phyloP scores from a whole-genome alignment of 2,888 invertebrate genomes.

The Caenorhabditis doughertyi region DNA sequence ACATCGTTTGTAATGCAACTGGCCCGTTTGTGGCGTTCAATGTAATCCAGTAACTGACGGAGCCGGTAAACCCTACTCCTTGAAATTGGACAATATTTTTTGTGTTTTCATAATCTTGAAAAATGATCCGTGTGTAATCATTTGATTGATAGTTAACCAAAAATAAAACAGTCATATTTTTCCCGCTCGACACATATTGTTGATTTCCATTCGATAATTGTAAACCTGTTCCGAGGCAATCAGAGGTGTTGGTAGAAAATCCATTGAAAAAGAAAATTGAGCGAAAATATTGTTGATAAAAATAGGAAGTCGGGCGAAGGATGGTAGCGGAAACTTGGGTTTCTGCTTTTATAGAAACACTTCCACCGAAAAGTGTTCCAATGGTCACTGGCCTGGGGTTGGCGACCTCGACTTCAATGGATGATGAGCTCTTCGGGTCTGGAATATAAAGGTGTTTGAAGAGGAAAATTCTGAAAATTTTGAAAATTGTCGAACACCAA shows the following conservation, averaged over 20 bases:
- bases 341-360: not conserved
- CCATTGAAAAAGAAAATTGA: not conserved
- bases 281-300: not conserved
- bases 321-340: not conserved
- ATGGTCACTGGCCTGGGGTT: too few species aligned
- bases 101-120: not conserved
- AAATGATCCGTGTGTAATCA: not conserved
- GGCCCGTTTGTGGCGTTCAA: not conserved
- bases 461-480: too few species aligned
- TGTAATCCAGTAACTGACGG: not conserved
- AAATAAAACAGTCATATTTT: not conserved
- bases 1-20: not conserved
- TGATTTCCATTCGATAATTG: not conserved
- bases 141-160: not conserved
- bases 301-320: too few species aligned
- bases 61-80: not conserved
- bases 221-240: not conserved
- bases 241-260: not conserved
- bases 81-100: not conserved
- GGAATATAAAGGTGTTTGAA: too few species aligned
- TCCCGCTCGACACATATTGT: conserved; percentile 5
- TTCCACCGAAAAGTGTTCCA: not conserved
- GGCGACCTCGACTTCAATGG: too few species aligned
- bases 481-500: too few species aligned
- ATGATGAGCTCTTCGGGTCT: too few species aligned